These are phyloP conservation scores for Psettodes erumei DNA, from an alignment of 2,113 vertebrate genomes.

Conservation along the genomic window DNA sequence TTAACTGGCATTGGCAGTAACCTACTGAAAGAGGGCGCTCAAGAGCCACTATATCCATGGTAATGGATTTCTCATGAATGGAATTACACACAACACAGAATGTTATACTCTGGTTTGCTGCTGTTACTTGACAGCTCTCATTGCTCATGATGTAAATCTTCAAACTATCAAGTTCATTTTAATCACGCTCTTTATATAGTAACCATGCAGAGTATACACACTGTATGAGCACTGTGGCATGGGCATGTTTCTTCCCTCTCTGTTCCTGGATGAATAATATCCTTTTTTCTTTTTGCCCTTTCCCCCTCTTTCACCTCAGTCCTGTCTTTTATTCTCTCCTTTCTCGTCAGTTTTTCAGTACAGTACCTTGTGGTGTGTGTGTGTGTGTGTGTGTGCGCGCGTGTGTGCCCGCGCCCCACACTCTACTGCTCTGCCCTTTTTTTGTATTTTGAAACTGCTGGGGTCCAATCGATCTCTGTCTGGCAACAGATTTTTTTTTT, in stretches of 20 bases:
- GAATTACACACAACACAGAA: neutral
- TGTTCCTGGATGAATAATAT: constrained; percentile 37
- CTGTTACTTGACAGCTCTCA: neutral
- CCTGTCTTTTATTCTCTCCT: constrained; percentile 23
- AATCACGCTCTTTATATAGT: neutral
- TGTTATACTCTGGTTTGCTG: neutral
- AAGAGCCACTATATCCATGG: neutral
- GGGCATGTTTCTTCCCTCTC: neutral
- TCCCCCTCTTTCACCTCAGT: neutral
- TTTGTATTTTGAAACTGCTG: constrained; percentile 42
- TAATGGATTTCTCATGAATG: neutral
- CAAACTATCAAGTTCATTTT: neutral
- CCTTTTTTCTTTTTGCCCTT: constrained; percentile 1
- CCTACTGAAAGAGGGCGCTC: neutral
- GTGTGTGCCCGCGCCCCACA: too few species aligned
- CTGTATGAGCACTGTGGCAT: neutral
- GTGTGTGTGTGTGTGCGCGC: too few species aligned
- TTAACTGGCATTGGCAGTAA: too few species aligned
- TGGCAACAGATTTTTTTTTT: constrained; percentile 13
- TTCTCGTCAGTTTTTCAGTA: constrained; percentile 9
- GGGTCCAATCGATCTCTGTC: constrained; percentile 66
- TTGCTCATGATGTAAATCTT: neutral
- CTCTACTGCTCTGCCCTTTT: constrained; percentile 33
- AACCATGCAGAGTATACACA: neutral
- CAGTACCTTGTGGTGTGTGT: neutral